A percentile compares a stretch with the other conserved stretches of the same genome.
phyloP scores from a whole-genome alignment of 1,140 invertebrate genomes.

The Coenobita brevimanus region DNA sequence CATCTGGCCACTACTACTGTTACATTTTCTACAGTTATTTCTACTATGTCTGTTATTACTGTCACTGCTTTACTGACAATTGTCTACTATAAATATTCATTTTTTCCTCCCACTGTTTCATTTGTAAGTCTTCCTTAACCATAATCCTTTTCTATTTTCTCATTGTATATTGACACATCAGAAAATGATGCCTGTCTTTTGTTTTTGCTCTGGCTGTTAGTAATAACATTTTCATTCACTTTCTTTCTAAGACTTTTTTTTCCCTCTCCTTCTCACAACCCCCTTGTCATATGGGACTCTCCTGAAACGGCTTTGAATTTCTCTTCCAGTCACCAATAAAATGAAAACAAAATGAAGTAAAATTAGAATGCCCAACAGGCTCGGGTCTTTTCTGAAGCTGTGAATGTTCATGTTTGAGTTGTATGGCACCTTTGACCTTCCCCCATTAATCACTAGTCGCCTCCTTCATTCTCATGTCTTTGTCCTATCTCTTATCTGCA shows the following conservation, averaged over 20 bases:
- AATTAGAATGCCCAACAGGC: conserved; percentile 51
- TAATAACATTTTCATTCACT: too few relatives aligned
- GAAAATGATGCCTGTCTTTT: too few relatives aligned
- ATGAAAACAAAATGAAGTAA: too few relatives aligned
- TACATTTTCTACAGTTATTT: not conserved
- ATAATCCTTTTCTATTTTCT: not conserved
- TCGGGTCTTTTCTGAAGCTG: conserved; percentile 64
- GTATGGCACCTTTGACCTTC: conserved; percentile 21
- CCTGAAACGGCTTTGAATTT: conserved; percentile 41
- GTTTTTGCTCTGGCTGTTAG: too few relatives aligned
- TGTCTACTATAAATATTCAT: not conserved
- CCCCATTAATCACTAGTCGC: too few relatives aligned
- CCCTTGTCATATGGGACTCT: conserved; percentile 35
- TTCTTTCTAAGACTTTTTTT: too few relatives aligned
- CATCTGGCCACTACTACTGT: not conserved
- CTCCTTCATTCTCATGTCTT: conserved; percentile 1
- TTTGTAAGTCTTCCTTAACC: not conserved
- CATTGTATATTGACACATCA: conserved; percentile 27
- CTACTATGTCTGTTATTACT: not conserved
- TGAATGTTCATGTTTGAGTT: conserved; percentile 58
- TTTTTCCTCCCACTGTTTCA: not conserved
- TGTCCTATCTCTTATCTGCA: conserved; percentile 37
- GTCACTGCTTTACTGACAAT: not conserved
- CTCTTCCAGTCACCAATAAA: conserved; percentile 8
- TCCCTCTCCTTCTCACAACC: not conserved